Base-by-base conservation (phyloP, 2,113 vertebrate species). In the Heterotis niloticus region DNA sequence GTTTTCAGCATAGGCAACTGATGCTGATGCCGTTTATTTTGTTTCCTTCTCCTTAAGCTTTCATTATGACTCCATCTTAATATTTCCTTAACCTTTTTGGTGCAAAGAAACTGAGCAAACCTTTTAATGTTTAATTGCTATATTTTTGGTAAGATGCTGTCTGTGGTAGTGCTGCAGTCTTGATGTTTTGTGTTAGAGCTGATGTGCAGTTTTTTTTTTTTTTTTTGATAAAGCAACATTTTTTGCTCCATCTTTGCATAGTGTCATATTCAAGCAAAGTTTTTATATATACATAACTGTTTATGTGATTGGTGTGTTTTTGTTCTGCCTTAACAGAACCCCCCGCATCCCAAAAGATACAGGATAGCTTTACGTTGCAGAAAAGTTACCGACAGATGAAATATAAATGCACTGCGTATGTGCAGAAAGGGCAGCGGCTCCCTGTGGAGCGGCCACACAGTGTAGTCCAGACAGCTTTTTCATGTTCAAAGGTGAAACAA, bases 1-100 rank as follows among this genome's bases (percentile, higher is more conserved):
- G 44, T 72, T 44, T 20, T 56, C 29, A 28, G 77, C 65, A 11
- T 5, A 80, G 79, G 69, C 72, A 60, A 82, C 14, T 10, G 1
- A 4, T 29, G 28, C 34, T 20, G n/a, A n/a, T 10, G 54, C 51
- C 20, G 18, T 72, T 44, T 52, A 14, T 44, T 52, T 10, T 34
- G 26, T 51, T 70, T 70, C 29, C 51, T 51, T 14, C 51, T 18
- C 4, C 29, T 51, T 5, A 17, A 17, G 14, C 60, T 62, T 13
- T 17, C 20, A 62, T 20, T 62, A 20, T 62, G 20, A 62, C 3
- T 17, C 14, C 60, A 20, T 62, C 20, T n/a, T 62, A 4, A 4
- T 4, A 5, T 5, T 62, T 62, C 59, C 59, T 62, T 62, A 7
- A 44, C 34, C 34, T 57, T n/a, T 74, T n/a, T 57, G 57, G 52